Evolutionary conservation across 1,140 invertebrate species (phyloP).

Genomic region (Eriocheir sinensis): DNA sequence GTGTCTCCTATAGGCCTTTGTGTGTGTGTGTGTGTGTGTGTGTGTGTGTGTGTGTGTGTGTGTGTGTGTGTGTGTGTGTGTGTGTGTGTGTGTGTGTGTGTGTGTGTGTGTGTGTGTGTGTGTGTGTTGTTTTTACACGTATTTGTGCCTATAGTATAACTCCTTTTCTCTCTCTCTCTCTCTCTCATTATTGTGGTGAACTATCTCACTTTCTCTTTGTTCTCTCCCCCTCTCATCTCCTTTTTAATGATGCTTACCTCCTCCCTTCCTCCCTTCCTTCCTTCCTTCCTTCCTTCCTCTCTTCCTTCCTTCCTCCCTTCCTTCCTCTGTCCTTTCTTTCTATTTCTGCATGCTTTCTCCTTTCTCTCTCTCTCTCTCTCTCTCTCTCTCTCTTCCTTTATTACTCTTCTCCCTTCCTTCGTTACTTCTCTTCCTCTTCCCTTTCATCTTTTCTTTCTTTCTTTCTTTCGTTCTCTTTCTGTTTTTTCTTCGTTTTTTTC

Average conservation of each 20-base stretch:
- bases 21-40: too few relatives aligned
- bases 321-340: background rate
- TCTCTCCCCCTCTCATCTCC: background rate
- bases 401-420: background rate
- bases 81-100: too few relatives aligned
- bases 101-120: too few relatives aligned
- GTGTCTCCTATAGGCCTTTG: too few relatives aligned
- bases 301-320: background rate
- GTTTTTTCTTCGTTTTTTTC: too few relatives aligned
- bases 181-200: background rate
- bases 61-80: too few relatives aligned
- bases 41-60: too few relatives aligned
- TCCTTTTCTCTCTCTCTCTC: conserved; percentile 23
- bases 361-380: background rate
- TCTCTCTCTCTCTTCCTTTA: background rate
- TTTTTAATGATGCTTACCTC: background rate
- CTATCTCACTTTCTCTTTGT: background rate
- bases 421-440: background rate
- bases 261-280: conserved; percentile 19
- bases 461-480: too few relatives aligned
- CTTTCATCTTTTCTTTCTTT: background rate
- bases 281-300: background rate
- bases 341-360: background rate
- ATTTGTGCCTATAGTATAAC: background rate
- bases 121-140: background rate